Base-by-base conservation (phyloP, 2,797 vertebrate species). In the Lacerta bilineata region DNA sequence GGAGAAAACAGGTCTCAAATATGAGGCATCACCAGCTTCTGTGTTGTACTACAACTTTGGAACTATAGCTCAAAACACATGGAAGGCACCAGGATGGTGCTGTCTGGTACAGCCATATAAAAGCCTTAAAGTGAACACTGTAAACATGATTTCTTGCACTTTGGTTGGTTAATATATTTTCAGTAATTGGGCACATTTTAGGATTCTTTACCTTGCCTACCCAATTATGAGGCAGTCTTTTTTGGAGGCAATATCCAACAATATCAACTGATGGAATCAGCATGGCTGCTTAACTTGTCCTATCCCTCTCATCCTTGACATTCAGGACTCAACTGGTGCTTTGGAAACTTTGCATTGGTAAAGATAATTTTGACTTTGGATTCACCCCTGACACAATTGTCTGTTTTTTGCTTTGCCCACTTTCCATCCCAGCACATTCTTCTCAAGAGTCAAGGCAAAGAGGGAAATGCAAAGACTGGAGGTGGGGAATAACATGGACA, bases 11-110 rank as follows among this genome's bases (percentile, higher is more conserved):
- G 27, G 55, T 41, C 43, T 76, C 41, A 85, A 55, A 36, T 78
- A 86, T 50, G 55, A 86, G 39, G 61, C 29, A 17, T 33, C 61
- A 78, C 77, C 74, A 84, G 43, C 29, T 69, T 69, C 25, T 83
- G 27, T 61, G 4, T 61, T 61, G 59, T 17, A 61, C 59, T 61
- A 61, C 10, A 20, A 61, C 59, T 61, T 61, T 17, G 59, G 59
- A 61, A 61, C 18, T 61, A 18, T 61, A 61, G 17, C 18, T 20
- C 59, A 61, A 61, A 61, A 20, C 18, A 61, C 2, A 17, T 20
- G 59, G 18, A 61, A 20, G 59, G 59, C 5, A 20, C 18, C 59
- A 20, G 59, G 59, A 5, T 61, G 59, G 59, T 61, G 18, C 4
- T 17, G 59, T 0, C 15, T 6, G 33, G 25, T 13, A 43, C 23